Evolutionary conservation across 2,888 invertebrate species (phyloP), one percentile per base, ranked within the genome.

Genomic region (Diarsia rubi): DNA sequence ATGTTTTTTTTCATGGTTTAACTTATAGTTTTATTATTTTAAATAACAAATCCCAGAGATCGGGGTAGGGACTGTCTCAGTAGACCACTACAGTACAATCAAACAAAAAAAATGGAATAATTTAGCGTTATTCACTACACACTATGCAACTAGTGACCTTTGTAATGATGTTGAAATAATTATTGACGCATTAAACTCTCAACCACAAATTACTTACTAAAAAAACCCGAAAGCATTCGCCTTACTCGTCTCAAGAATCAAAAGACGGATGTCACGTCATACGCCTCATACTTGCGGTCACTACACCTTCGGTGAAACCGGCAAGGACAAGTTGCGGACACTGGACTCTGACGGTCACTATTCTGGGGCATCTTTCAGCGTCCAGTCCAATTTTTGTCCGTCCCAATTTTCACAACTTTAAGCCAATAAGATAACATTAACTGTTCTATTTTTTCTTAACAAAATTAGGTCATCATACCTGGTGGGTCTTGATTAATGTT

Each of bases 171-270:
- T 3, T 49, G 64, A 31, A 52, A 16, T 59, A 52, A 11, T 11
- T 27, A 16, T 65, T 78, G 45, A 47, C 52, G 52, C 31, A 31
- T 14, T 3, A 63, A 54, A 68, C 19, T 44, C 12, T 24, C 19
- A 79, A 73, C 65, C 52, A 66, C 31, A n/a, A 47, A 21, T 37
- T 12, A 44, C 11, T 12, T 19, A 21, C 1, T 12, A 49, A 45
- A 77, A 78, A 71, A 79, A 47, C 49, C 64, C 73, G 0, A 62
- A 65, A 52, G 14, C n/a, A 59, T 37, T 37, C 37, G 37, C 27
- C 59, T 45, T 60, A 79, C 52, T 31, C 11, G 2, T n/a, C 60
- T 24, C 21, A 6, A 31, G n/a, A 42, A 42, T 42, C 14, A 24
- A 73, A 65, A 47, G 8, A 21, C 31, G 16, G 21, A 31, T 60